These are phyloP conservation scores for Pherbina coryleti DNA, from an alignment of 2,888 invertebrate genomes.

Conservation along the genomic window DNA sequence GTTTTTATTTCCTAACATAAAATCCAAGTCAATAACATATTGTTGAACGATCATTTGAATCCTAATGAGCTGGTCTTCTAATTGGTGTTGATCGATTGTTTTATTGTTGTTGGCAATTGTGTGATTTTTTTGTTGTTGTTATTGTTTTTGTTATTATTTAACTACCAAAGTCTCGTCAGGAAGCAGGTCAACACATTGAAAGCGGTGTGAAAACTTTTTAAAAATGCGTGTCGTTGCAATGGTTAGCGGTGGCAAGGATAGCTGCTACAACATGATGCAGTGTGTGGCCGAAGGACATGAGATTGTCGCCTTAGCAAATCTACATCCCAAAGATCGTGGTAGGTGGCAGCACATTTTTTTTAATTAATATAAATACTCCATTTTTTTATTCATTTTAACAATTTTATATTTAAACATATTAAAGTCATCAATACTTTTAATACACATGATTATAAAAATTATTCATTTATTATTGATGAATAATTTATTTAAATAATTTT, in stretches of 20 bases:
- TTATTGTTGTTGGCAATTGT: constrained; percentile 11
- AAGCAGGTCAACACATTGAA: background rate
- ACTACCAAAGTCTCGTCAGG: background rate
- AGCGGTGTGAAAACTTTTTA: background rate
- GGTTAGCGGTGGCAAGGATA: constrained; percentile 99
- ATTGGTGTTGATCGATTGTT: constrained; percentile 24
- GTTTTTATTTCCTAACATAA: constrained; percentile 30
- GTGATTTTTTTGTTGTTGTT: background rate
- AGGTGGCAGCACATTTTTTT: constrained; percentile 54
- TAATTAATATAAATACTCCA: background rate
- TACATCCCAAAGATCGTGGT: constrained; percentile 89
- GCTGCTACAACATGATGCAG: constrained; percentile 99
- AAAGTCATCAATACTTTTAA: too few relatives aligned
- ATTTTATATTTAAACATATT: too few relatives aligned
- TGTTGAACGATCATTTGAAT: constrained; percentile 12
- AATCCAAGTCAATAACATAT: constrained; percentile 3
- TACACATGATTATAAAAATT: too few relatives aligned
- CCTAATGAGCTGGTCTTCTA: constrained; percentile 12
- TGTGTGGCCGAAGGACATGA: constrained; percentile 94
- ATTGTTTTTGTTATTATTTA: background rate
- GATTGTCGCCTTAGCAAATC: constrained; percentile 95
- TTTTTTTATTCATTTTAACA: too few relatives aligned
- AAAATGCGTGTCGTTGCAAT: constrained; percentile 89
- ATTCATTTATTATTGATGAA: too few relatives aligned
- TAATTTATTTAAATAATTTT: background rate